A percentile compares a stretch with the other conserved stretches of the same genome.
Conservation (phyloP, 2,113 vertebrate species). For the Progne subis region DNA sequence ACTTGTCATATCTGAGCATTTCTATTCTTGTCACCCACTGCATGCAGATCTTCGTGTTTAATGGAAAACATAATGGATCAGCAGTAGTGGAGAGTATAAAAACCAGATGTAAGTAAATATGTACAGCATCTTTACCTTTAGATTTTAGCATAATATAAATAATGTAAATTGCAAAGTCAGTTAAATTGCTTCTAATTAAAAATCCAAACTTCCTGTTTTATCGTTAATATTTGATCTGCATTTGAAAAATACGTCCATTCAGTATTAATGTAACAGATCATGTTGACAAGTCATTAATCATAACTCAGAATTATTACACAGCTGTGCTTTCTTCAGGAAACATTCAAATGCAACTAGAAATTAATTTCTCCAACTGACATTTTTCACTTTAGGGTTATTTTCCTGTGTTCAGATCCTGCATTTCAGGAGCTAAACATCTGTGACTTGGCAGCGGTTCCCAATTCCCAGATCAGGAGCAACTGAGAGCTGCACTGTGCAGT, state of each 20-base stretch:
- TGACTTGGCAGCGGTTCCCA: not conserved
- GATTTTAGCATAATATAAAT: not conserved
- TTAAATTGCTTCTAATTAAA: not conserved
- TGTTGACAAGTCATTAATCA: not conserved
- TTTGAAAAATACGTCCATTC: not conserved
- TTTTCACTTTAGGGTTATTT: not conserved
- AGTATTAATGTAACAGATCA: not conserved
- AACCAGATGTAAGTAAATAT: constrained; percentile 76
- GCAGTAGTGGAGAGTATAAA: fast-evolving
- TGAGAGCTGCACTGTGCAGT: not conserved
- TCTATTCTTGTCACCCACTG: not conserved
- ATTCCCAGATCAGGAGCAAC: not conserved
- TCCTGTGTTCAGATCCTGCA: not conserved
- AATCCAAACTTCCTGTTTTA: not conserved
- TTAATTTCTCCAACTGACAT: not conserved
- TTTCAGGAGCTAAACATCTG: not conserved
- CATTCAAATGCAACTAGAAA: not conserved
- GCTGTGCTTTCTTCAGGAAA: not conserved
- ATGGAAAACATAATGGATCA: fast-evolving
- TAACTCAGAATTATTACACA: not conserved
- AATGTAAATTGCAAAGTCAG: not conserved
- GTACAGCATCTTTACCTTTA: not conserved
- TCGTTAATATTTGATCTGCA: not conserved
- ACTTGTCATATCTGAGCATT: not conserved
- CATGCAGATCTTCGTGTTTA: constrained; percentile 18